Evolutionary conservation across 2,797 vertebrate genomes (phyloP).

Genomic region (Falco novaeseelandiae): DNA sequence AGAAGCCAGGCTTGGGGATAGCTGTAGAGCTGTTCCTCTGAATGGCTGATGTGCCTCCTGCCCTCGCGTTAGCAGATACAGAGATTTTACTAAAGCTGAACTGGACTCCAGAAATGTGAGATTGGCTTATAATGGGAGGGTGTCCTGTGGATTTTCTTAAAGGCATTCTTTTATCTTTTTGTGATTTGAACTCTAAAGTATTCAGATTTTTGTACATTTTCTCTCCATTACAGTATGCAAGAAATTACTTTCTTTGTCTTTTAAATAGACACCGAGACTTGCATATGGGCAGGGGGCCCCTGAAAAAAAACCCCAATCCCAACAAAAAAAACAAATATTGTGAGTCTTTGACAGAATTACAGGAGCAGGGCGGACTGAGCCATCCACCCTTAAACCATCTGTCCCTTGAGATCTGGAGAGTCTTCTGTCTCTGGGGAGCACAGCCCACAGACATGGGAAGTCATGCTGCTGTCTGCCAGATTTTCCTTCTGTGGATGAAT

Average conservation of each 20-base stretch:
- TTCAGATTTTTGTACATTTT: conserved; percentile 14
- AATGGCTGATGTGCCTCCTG: background rate
- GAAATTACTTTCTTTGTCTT: conserved; percentile 12
- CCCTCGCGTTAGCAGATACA: background rate
- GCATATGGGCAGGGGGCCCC: background rate
- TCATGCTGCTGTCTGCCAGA: background rate
- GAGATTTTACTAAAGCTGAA: background rate
- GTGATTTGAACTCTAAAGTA: conserved; percentile 16
- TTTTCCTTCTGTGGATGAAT: background rate
- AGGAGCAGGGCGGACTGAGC: background rate
- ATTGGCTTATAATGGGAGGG: background rate
- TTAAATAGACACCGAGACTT: conserved; percentile 1
- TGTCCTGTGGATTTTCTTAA: conserved; percentile 29
- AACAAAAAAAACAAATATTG: background rate
- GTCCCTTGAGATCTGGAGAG: background rate
- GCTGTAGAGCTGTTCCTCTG: background rate
- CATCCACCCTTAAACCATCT: conserved; percentile 6
- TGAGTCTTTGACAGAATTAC: background rate
- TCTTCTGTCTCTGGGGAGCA: background rate
- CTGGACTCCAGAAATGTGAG: background rate
- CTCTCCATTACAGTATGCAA: background rate
- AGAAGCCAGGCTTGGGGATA: background rate
- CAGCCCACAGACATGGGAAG: background rate
- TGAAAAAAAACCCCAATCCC: background rate
- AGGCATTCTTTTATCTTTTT: background rate